A percentile compares a stretch with the other conserved stretches of the same genome.
These are phyloP conservation scores for Pica pica DNA, from an alignment of 2,113 vertebrate species.

Conservation along the genomic window DNA sequence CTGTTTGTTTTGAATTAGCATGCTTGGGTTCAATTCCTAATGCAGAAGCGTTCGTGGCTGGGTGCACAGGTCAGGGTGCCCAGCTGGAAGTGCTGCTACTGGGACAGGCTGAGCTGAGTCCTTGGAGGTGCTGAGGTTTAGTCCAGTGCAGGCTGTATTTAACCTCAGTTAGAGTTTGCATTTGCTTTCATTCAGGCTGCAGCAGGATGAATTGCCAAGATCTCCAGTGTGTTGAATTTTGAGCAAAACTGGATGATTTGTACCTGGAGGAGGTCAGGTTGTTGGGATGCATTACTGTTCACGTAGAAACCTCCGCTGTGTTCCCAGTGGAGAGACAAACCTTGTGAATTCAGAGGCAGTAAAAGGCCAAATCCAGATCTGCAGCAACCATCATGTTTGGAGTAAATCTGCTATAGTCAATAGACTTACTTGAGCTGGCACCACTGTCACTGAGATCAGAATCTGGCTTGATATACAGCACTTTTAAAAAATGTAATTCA, in stretches of 20 bases:
- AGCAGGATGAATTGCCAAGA: not conserved
- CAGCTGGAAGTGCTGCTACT: not conserved
- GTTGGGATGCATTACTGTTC: not conserved
- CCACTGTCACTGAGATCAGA: not conserved
- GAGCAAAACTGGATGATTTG: not conserved
- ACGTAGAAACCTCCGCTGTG: not conserved
- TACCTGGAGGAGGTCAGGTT: not conserved
- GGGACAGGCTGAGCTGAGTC: not conserved
- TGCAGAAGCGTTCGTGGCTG: not conserved
- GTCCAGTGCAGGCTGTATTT: not conserved
- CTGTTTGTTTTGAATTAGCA: conserved; percentile 24
- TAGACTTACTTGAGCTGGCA: not conserved
- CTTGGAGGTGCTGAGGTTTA: not conserved
- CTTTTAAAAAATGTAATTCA: conserved; percentile 12
- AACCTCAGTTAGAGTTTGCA: not conserved
- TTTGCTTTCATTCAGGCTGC: not conserved
- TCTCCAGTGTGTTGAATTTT: not conserved
- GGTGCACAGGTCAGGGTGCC: not conserved
- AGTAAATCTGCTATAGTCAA: conserved; percentile 1
- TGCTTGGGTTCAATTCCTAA: not conserved
- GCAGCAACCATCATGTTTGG: not conserved
- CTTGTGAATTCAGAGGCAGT: not conserved
- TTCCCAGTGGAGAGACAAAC: not conserved
- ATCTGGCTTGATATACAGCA: not conserved
- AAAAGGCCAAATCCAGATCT: not conserved